Conservation (phyloP, 1,140 invertebrate species). For the Brachionus paranguensis region DNA sequence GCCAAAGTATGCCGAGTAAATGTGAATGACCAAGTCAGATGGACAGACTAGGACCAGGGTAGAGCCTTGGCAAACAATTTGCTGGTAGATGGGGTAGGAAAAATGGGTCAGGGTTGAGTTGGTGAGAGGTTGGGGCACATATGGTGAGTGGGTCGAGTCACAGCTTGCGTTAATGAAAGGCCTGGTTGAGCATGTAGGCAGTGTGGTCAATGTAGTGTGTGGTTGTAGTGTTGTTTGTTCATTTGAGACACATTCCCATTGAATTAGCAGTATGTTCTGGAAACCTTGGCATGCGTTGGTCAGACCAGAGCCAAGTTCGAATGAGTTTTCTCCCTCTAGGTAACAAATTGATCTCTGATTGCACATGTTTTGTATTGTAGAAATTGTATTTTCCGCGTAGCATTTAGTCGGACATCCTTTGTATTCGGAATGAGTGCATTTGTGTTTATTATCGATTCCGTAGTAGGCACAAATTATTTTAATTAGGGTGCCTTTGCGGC, state of each 20-base stretch:
- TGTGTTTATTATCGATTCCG: background rate
- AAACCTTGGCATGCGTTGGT: background rate
- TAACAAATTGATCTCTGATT: conserved; percentile 18
- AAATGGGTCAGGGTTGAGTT: background rate
- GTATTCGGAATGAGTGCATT: background rate
- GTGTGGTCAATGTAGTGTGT: background rate
- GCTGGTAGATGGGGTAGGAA: conserved; percentile 20
- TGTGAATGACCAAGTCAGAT: background rate
- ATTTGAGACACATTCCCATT: conserved; percentile 1
- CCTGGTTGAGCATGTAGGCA: background rate
- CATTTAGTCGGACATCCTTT: background rate
- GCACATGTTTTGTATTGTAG: background rate
- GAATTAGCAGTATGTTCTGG: conserved; percentile 20
- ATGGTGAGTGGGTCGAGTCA: background rate
- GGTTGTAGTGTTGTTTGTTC: background rate
- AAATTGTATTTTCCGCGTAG: background rate
- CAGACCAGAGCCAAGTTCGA: background rate
- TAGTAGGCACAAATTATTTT: conserved; percentile 18
- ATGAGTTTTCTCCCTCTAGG: background rate
- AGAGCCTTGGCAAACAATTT: conserved; percentile 19
- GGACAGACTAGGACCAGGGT: background rate
- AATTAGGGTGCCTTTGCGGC: background rate
- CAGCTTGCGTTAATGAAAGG: background rate
- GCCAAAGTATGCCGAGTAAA: conserved; percentile 35
- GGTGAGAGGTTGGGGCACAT: background rate